Conservation (phyloP, 2,797 vertebrate species). For the Pygocentrus nattereri region DNA sequence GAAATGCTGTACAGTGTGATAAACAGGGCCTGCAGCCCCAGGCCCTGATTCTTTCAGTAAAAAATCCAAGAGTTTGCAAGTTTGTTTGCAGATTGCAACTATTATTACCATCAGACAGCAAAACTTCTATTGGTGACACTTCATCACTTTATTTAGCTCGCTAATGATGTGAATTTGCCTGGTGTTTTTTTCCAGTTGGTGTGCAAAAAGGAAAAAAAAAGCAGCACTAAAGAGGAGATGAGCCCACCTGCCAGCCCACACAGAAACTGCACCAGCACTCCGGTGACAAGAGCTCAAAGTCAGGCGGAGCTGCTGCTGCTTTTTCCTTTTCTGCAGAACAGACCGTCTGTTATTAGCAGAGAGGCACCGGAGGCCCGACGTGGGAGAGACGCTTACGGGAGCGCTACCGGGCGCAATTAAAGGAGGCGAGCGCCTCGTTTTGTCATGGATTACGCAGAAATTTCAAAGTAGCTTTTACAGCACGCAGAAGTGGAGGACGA, state of each 20-base stretch:
- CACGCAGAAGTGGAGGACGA: constrained; percentile 40
- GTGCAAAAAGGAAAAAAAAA: constrained; percentile 9
- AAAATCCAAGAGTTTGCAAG: not conserved
- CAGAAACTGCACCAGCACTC: constrained; percentile 29
- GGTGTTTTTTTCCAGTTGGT: constrained; percentile 11
- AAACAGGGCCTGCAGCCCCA: not conserved
- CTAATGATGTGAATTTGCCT: constrained; percentile 29
- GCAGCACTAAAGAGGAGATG: constrained; percentile 17
- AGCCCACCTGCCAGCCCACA: constrained; percentile 46
- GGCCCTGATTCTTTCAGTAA: not conserved
- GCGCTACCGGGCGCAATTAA: constrained; percentile 46
- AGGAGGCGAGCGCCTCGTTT: constrained; percentile 29
- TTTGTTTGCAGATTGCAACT: not conserved
- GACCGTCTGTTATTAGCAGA: constrained; percentile 35
- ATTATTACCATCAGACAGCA: not conserved
- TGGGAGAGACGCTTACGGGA: constrained; percentile 40
- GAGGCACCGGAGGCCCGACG: constrained; percentile 21
- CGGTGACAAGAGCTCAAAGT: constrained; percentile 45
- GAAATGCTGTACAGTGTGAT: not conserved
- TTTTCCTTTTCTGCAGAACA: constrained; percentile 14
- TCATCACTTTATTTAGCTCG: constrained; percentile 17
- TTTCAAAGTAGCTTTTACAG: constrained; percentile 36
- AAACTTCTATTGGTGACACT: constrained; percentile 15
- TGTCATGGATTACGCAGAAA: constrained; percentile 46
- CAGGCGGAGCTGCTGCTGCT: constrained; percentile 10